Conservation (phyloP, 2,113 vertebrate species). For the Herpetotheres cachinnans region DNA sequence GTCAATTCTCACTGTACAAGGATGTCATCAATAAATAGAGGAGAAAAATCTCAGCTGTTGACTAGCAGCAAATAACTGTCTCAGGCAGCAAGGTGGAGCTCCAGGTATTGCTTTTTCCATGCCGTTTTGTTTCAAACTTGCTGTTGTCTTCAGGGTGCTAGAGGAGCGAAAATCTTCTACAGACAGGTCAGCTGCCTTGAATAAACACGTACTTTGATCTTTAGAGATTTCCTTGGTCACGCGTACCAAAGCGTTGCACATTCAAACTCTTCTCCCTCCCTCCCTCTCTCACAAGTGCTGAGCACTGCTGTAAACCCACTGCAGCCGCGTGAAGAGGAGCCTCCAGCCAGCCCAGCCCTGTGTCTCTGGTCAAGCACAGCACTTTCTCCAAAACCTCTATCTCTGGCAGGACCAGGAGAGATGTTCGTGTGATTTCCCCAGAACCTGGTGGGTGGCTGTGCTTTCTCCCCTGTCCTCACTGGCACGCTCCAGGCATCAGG, state of each 20-base stretch:
- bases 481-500: rapidly evolving
- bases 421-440: not conserved
- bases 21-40: not conserved
- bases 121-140: not conserved
- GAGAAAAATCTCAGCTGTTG: not conserved
- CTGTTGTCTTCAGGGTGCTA: not conserved
- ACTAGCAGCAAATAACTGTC: not conserved
- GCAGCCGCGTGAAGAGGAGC: rapidly evolving
- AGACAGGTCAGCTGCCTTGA: not conserved
- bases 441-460: not conserved
- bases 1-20: not conserved
- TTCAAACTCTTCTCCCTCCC: not conserved
- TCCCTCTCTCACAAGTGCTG: not conserved
- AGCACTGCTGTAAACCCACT: not conserved
- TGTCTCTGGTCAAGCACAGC: not conserved
- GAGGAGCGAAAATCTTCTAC: not conserved
- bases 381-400: not conserved
- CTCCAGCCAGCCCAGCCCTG: not conserved
- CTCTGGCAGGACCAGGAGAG: not conserved
- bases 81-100: not conserved
- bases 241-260: not conserved
- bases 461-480: not conserved
- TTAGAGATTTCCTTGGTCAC: not conserved
- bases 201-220: not conserved
- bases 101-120: not conserved